Evolutionary conservation across 2,888 invertebrate genomes (phyloP).

Genomic region (Yponomeuta plumbellus): DNA sequence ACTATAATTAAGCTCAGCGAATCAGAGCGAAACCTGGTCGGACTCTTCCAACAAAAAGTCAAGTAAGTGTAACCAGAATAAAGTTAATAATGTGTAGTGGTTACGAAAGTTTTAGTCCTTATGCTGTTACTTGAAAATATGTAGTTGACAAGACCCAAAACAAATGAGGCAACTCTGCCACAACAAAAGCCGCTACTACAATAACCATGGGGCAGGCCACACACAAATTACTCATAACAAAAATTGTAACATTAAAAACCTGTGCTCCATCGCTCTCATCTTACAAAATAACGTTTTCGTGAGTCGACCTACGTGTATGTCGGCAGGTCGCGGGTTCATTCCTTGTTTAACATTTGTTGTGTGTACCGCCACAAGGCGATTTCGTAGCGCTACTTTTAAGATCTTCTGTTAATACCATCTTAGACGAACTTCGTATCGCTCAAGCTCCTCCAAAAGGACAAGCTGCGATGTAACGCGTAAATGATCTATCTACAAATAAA

Average conservation of each 20-base stretch:
- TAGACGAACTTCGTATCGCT: too few species aligned
- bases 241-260: constrained; percentile 19
- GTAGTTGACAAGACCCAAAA: neutral
- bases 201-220: neutral
- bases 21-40: too few species aligned
- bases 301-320: constrained; percentile 37
- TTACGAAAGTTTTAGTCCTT: too few species aligned
- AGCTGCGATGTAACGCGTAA: too few species aligned
- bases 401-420: neutral
- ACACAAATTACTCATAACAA: neutral
- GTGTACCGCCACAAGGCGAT: neutral
- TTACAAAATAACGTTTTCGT: constrained; percentile 50
- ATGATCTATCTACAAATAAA: too few species aligned
- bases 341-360: constrained; percentile 23
- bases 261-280: constrained; percentile 35
- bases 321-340: constrained; percentile 45
- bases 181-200: neutral
- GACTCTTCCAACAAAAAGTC: too few species aligned
- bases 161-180: neutral
- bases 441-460: too few species aligned
- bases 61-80: too few species aligned
- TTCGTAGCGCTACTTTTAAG: neutral
- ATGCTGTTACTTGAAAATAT: neutral
- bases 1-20: too few species aligned
- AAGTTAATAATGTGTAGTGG: too few species aligned